Percentiles rank a stretch among this genome's conserved stretches.
Conservation (phyloP, 2,888 invertebrate species). For the Tethea ocularis region DNA sequence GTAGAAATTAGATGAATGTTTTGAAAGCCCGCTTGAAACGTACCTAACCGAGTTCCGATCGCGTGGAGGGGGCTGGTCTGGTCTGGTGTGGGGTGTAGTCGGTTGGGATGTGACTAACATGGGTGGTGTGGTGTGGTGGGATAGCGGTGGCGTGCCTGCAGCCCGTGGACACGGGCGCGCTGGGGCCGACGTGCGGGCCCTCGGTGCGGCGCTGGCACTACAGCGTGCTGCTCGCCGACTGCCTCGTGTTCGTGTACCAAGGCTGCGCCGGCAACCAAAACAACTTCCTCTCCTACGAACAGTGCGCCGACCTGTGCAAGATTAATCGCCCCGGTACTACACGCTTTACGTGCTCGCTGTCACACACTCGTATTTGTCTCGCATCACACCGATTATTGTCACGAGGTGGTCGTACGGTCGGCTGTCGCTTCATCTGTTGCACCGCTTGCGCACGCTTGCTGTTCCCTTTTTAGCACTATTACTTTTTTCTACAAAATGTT, state of each 20-base stretch:
- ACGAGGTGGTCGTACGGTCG: background rate
- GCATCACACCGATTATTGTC: background rate
- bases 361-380: background rate
- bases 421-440: constrained; percentile 14
- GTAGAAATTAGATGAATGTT: background rate
- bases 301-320: constrained; percentile 81
- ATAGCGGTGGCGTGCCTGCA: constrained; percentile 65
- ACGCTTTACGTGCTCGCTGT: constrained; percentile 4
- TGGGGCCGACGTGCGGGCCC: constrained; percentile 15
- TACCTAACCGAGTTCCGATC: background rate
- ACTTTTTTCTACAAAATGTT: constrained; percentile 7
- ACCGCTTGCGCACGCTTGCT: constrained; percentile 36
- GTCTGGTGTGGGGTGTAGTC: constrained; percentile 9
- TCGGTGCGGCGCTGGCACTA: constrained; percentile 88
- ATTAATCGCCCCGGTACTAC: constrained; percentile 35
- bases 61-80: constrained; percentile 7
- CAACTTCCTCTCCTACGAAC: constrained; percentile 89
- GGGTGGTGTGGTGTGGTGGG: constrained; percentile 37
- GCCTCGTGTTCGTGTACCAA: constrained; percentile 91
- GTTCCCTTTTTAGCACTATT: constrained; percentile 27
- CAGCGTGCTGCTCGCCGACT: constrained; percentile 86
- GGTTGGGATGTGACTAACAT: constrained; percentile 32
- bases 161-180: constrained; percentile 48
- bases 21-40: background rate
- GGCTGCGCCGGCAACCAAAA: constrained; percentile 96